Base-by-base conservation (phyloP, 1,140 invertebrate genomes). In the Bombus haemorrhoidalis region DNA sequence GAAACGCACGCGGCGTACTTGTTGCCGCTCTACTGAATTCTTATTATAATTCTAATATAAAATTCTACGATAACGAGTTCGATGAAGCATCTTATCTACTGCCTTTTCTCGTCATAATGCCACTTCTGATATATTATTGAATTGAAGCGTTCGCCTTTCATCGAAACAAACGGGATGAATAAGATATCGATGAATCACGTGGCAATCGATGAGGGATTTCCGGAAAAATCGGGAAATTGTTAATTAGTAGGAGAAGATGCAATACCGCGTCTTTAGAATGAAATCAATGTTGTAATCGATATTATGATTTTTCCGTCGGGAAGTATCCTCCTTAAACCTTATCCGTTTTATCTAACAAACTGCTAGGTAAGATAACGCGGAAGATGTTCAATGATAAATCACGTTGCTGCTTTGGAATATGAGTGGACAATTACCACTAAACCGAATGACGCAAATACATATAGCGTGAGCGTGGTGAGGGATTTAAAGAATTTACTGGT, bases 41-140 rank as follows among this genome's bases (percentile, higher is more conserved):
- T 69, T 75, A 75, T 87, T 64, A 72, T 68, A 57, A 85, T 75
- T 47, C 32, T n/a, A 41, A 69, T 37, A 62, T 12, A 25, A 69
- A 80, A 59, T 9, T 59, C 25, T 28, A 37, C 18, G 53, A 87
- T 85, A 87, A 74, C 75, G 6, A n/a, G 3, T 73, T 37, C 37
- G 25, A 62, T 10, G 43, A 34, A 71, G 8, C 28, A 2, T 12
- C 34, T 47, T 77, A 77, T 84, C 75, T 37, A 12, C 9, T 1
- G 15, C 22, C 6, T 28, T 25, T 69, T 69, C 32, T 34, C 66
- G 1, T 53, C 3, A 18, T 22, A 34, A 53, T 53, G 18, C 1
- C 0, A 18, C 1, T 53, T 5, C 3, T 5, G 12, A 62, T 12
- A 10, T 18, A 8, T 8, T 1, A 47, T 18, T 6, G 5, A 9